Conservation (phyloP, 2,888 invertebrate genomes). For the Apodemia mormo region DNA sequence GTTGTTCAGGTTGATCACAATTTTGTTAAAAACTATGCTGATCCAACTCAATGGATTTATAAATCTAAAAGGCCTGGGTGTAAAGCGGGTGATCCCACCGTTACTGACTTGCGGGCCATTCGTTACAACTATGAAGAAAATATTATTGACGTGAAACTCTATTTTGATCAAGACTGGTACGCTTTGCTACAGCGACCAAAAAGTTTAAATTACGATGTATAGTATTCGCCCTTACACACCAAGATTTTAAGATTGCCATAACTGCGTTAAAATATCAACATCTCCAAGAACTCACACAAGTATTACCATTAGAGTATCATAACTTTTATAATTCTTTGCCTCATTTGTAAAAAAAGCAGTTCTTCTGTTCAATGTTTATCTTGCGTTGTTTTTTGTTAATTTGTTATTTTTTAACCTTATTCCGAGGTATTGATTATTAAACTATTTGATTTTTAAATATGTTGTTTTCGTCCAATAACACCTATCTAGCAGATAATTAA, state of each 20-base stretch:
- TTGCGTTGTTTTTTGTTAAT: too few species aligned
- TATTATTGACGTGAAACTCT: neutral
- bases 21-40: conserved; percentile 22
- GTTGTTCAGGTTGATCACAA: conserved; percentile 16
- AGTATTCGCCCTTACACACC: conserved; percentile 1
- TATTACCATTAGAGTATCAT: conserved; percentile 2
- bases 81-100: conserved; percentile 30
- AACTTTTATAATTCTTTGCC: neutral
- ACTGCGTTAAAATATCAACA: neutral
- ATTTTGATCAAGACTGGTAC: conserved; percentile 12
- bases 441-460: too few species aligned
- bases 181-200: conserved; percentile 3
- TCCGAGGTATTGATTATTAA: too few species aligned
- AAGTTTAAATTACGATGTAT: neutral
- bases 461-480: too few species aligned
- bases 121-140: neutral
- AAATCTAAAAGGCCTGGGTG: conserved; percentile 32
- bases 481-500: too few species aligned
- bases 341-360: neutral
- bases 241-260: conserved; percentile 1
- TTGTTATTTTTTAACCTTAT: too few species aligned
- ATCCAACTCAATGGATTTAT: conserved; percentile 20
- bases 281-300: conserved; percentile 8
- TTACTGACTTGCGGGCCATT: conserved; percentile 24
- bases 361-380: too few species aligned